A percentile compares a stretch with the other conserved stretches of the same genome.
phyloP scores from a whole-genome alignment of 2,797 vertebrate genomes.

The Coccyzus lansbergi region DNA sequence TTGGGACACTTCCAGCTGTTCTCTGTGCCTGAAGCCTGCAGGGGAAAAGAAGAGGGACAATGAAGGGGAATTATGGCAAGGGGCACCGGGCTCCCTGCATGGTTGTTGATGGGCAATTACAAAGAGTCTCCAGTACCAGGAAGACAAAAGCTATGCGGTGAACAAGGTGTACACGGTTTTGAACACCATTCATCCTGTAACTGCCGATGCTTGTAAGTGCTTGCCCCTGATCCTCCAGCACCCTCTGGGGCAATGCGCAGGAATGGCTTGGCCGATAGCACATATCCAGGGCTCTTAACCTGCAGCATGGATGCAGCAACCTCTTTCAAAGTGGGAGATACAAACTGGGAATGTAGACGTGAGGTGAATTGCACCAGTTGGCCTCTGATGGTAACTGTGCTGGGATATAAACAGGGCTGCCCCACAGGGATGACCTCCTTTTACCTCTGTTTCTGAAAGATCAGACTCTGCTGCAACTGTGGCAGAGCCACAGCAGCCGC shows the following conservation, averaged over 20 bases:
- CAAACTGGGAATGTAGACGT: background rate
- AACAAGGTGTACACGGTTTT: background rate
- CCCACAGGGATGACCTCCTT: background rate
- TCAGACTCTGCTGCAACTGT: background rate
- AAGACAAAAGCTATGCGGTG: background rate
- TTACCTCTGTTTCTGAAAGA: background rate
- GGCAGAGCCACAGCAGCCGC: background rate
- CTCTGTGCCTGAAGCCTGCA: conserved; percentile 82
- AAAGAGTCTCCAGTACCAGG: background rate
- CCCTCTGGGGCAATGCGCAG: background rate
- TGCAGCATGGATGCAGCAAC: background rate
- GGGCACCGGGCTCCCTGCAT: background rate
- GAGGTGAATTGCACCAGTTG: background rate
- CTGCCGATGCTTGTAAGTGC: background rate
- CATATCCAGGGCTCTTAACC: background rate
- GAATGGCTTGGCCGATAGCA: background rate
- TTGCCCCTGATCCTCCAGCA: background rate
- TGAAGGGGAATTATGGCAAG: background rate
- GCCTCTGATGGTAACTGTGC: background rate
- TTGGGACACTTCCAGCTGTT: conserved; percentile 58
- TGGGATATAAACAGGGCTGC: background rate
- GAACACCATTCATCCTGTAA: background rate
- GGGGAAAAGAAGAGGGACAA: background rate
- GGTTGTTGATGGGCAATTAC: background rate
- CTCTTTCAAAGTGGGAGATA: background rate